Conservation (phyloP, 2,888 invertebrate genomes). For the Lypha dubia region DNA sequence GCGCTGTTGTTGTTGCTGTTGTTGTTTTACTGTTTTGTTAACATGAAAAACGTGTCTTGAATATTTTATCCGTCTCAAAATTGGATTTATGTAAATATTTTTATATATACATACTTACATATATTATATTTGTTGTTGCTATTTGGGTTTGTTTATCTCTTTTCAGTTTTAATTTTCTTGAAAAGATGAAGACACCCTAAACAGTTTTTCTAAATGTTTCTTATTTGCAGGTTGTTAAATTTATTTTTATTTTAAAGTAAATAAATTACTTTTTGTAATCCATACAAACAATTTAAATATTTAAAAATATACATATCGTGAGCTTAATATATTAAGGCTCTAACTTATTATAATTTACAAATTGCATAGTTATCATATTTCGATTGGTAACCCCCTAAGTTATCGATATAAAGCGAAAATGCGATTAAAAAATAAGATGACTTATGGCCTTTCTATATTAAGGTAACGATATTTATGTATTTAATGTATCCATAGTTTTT, state of each 20-base stretch:
- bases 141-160: not conserved
- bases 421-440: no score
- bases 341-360: no score
- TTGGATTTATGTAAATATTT: conserved; percentile 59
- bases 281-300: not conserved
- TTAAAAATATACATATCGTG: not conserved
- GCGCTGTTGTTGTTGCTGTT: conserved; percentile 11
- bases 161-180: not conserved
- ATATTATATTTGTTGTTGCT: not conserved
- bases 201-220: conserved; percentile 5
- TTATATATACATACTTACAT: no score
- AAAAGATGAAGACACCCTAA: not conserved
- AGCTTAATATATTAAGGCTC: no score
- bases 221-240: conserved; percentile 3
- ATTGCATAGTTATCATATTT: no score
- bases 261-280: not conserved
- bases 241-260: conserved; percentile 5
- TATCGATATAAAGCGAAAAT: no score
- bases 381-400: no score
- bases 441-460: no score
- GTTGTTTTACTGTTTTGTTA: conserved; percentile 37
- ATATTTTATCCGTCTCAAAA: conserved; percentile 53
- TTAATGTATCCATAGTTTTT: not conserved
- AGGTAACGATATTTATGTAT: no score
- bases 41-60: conserved; percentile 63